Conservation (phyloP, 1,140 invertebrate species). For the Caerostris darwini region DNA sequence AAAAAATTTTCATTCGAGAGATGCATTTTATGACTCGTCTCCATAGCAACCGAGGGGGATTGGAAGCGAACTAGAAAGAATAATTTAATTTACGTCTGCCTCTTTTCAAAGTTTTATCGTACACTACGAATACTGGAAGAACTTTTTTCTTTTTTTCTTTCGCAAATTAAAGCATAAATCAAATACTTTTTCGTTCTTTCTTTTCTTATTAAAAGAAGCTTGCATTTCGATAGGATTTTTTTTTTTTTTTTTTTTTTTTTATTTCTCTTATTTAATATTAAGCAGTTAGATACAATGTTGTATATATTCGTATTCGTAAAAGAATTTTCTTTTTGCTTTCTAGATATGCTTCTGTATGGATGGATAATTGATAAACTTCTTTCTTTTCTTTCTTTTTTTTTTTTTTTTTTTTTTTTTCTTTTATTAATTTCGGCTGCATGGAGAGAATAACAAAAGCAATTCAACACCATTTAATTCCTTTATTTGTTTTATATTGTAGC, state of each 20-base stretch:
- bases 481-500: neutral
- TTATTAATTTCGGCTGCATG: neutral
- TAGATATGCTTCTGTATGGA: neutral
- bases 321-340: neutral
- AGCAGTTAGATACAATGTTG: constrained; percentile 13
- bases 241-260: neutral
- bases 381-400: neutral
- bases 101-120: constrained; percentile 57
- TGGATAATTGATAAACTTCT: constrained; percentile 12
- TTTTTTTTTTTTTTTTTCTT: neutral
- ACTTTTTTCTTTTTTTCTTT: constrained; percentile 5
- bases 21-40: constrained; percentile 40
- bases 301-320: neutral
- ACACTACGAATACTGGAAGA: neutral
- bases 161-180: constrained; percentile 54
- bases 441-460: neutral
- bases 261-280: constrained; percentile 15
- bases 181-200: constrained; percentile 25
- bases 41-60: constrained; percentile 24
- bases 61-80: constrained; percentile 49
- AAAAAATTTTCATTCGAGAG: neutral
- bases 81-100: constrained; percentile 55
- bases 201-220: constrained; percentile 31
- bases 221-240: constrained; percentile 12
- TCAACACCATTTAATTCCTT: neutral